Base-by-base conservation (phyloP, 2,888 invertebrate species). In the Conchocele bisecta region DNA sequence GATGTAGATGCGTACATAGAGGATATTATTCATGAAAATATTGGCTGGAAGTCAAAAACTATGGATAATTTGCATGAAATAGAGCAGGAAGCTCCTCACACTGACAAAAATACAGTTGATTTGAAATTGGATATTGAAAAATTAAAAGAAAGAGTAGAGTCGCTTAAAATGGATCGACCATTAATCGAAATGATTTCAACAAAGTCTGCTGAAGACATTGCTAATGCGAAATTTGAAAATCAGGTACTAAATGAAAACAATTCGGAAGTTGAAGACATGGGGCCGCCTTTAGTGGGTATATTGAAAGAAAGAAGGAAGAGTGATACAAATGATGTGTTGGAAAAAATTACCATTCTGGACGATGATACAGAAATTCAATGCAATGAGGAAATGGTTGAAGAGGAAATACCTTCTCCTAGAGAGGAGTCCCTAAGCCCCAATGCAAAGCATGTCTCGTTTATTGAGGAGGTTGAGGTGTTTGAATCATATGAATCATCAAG, bases 381-480 rank as follows among this genome's bases (percentile, higher is more conserved):
- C n/a, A n/a, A 61, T 33, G 50, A 56, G 22, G 53, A 41, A 46
- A 60, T 41, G 11, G 50, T 50, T 54, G 68, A 70, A 9, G 37
- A 39, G 17, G 50, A 63, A 26, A 60, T 39, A 22, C 26, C 53
- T n/a, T 11, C 31, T 17, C 22, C 51, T 6, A 28, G 58, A 17
- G 39, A 37, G n/a, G n/a, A n/a, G n/a, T n/a, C n/a, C n/a, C n/a
- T n/a, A n/a, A n/a, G n/a, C n/a, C n/a, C n/a, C n/a, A n/a, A n/a
- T n/a, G n/a, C n/a, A n/a, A n/a, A n/a, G n/a, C 75, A 77, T 53
- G 83, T 83, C 22, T 85, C 85, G 9, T 85, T 85, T 46, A 76
- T 77, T 50, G 83, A 83, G 33, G 76, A 81, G 17, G 71, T 83
- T 0, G 78, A 81, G 58, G 76, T 83, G 9, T 79, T 77, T 53